Conservation (phyloP, 2,888 invertebrate genomes). For the Tenthredo scrophulariae region DNA sequence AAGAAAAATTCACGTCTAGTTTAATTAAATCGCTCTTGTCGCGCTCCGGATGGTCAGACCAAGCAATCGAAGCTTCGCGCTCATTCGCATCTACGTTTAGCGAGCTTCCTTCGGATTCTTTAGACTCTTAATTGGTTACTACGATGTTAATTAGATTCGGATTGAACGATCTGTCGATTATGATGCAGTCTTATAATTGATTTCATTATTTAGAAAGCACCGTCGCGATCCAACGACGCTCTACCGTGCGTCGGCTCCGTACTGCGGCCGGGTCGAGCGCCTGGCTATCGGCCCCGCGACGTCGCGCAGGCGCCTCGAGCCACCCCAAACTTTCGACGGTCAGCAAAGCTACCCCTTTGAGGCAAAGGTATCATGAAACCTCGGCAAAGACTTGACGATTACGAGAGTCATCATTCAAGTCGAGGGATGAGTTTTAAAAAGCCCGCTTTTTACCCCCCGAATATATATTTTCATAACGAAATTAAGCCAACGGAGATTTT, state of each 20-base stretch:
- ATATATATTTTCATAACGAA: not conserved
- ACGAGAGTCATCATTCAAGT: conserved; percentile 13
- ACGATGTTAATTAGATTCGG: not conserved
- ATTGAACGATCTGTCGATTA: not conserved
- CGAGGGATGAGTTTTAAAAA: conserved; percentile 7
- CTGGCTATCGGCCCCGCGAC: conserved; percentile 74
- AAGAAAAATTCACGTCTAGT: not conserved
- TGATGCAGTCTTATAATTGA: not conserved
- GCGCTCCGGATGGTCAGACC: not conserved
- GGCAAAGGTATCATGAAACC: conserved; percentile 20
- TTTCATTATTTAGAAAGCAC: not conserved
- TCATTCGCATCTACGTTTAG: not conserved
- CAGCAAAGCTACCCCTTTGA: conserved; percentile 27
- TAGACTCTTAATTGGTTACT: not conserved
- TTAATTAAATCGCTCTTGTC: not conserved
- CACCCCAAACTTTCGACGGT: conserved; percentile 59
- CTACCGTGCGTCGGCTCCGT: conserved; percentile 59
- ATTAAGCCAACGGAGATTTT: not conserved
- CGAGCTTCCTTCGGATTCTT: not conserved
- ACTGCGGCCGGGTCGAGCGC: conserved; percentile 76
- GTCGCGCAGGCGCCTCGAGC: conserved; percentile 75
- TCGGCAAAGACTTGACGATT: conserved; percentile 27
- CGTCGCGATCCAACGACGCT: conserved; percentile 45
- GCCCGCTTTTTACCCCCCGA: not conserved
- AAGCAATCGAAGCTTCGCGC: not conserved